Base-by-base conservation (phyloP, 2,797 vertebrate genomes). In the Eulemur coronatus region DNA sequence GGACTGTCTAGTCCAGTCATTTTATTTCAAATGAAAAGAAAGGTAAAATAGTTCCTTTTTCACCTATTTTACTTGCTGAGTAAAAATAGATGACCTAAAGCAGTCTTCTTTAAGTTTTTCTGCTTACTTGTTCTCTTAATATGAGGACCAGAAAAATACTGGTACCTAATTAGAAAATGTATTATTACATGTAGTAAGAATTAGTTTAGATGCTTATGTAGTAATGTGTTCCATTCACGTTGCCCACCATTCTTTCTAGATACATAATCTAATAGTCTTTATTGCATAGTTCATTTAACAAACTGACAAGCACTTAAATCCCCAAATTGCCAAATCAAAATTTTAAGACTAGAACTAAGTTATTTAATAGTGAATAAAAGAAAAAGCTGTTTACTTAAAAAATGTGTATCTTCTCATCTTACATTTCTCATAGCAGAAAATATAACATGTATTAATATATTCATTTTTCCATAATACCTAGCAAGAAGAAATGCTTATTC, bases 401-500 rank as follows among this genome's bases (percentile, higher is more conserved):
- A 94, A 82, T 69, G 65, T 20, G 70, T 95, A 91, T 94, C 97
- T 96, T 97, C 95, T 90, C 93, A 95, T 85, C 70, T 87, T 85
- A 87, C 15, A 97, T 57, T 92, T 96, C 95, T 97, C 89, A 61
- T 48, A 94, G n/a, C 15, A 91, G 79, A 76, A 96, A 95, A 73
- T 35, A 96, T 84, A 90, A 97, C 52, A 91, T 50, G 22, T 48
- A 57, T 57, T 57, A 57, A 57, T 57, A 84, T 61, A 94, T 93
- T 93, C 76, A 82, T 94, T 96, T 95, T 86, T 48, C 59, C 57
- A 69, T 65, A 97, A 92, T 52, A 95, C 33, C 93, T 97, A 95
- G 73, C 43, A 84, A 91, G 30, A 90, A 69, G 55, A 97, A 97
- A 65, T 78, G 65, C 73, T 90, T 88, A 43, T 85, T 88, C 80